Evolutionary conservation across 2,113 vertebrate species (phyloP).

Genomic region (Ondatra zibethicus): DNA sequence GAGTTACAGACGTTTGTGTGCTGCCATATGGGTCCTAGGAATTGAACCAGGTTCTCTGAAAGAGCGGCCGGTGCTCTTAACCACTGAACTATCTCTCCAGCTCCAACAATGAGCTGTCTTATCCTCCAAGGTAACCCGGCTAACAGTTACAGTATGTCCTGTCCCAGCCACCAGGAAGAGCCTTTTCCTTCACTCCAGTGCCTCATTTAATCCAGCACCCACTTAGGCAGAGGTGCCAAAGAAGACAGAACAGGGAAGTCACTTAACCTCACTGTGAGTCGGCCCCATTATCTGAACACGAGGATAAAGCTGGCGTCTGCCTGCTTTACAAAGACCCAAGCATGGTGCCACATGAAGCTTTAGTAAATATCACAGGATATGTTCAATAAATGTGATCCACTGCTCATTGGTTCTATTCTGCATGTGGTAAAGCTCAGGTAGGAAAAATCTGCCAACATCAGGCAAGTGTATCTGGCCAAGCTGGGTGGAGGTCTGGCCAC

Average conservation of each 20-base stretch:
- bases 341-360: neutral
- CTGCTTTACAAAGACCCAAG: no score
- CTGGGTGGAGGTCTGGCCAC: no score
- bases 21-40: neutral
- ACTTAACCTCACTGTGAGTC: neutral
- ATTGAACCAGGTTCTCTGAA: neutral
- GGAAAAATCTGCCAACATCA: neutral
- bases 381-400: neutral
- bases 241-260: no score
- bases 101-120: neutral
- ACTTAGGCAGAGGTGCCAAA: neutral
- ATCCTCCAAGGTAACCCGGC: neutral
- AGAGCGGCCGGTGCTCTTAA: neutral
- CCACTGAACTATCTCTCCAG: neutral
- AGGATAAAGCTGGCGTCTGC: neutral
- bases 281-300: neutral
- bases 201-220: neutral
- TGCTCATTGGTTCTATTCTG: neutral
- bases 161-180: no score
- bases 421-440: neutral
- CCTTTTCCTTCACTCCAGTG: neutral
- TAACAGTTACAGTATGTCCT: neutral
- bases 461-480: neutral
- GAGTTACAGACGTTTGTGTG: neutral
- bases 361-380: neutral